Evolutionary conservation across 2,113 vertebrate species (phyloP).

Genomic region (Paramisgurnus dabryanus): DNA sequence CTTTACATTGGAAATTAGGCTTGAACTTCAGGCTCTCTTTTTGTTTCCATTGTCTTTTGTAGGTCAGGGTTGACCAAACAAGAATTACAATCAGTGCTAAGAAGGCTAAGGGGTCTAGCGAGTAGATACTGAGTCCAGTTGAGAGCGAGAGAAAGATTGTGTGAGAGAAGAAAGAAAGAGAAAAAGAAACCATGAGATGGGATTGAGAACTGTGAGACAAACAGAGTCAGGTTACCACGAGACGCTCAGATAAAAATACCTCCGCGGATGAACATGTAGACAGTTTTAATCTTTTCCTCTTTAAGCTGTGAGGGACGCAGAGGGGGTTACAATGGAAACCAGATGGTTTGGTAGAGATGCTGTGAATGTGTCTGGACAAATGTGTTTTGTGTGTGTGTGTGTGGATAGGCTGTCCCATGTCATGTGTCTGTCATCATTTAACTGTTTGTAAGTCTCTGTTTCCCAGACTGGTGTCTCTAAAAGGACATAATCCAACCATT

Average conservation of each 20-base stretch:
- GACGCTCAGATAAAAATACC: constrained; percentile 59
- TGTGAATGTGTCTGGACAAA: constrained; percentile 42
- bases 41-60: constrained; percentile 44
- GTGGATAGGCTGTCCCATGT: constrained; percentile 44
- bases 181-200: constrained; percentile 22
- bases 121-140: constrained; percentile 1
- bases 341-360: constrained; percentile 74
- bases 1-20: constrained; percentile 36
- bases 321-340: constrained; percentile 76
- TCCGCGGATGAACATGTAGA: constrained; percentile 65
- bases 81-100: constrained; percentile 45
- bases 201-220: constrained; percentile 26
- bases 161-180: background rate
- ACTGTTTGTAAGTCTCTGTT: constrained; percentile 43
- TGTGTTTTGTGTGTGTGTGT: constrained; percentile 53
- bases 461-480: constrained; percentile 28
- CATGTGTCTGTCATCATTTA: constrained; percentile 48
- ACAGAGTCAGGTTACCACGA: constrained; percentile 51
- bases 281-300: constrained; percentile 65
- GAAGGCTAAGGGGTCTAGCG: constrained; percentile 26
- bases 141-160: background rate
- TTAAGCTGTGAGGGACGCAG: constrained; percentile 63
- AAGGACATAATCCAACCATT: constrained; percentile 41
- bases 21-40: constrained; percentile 30
- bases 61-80: constrained; percentile 42